A percentile compares a stretch with the other conserved stretches of the same genome.
Conservation (phyloP, 2,888 invertebrate genomes). For the Glyphotaelius pellucidus region DNA sequence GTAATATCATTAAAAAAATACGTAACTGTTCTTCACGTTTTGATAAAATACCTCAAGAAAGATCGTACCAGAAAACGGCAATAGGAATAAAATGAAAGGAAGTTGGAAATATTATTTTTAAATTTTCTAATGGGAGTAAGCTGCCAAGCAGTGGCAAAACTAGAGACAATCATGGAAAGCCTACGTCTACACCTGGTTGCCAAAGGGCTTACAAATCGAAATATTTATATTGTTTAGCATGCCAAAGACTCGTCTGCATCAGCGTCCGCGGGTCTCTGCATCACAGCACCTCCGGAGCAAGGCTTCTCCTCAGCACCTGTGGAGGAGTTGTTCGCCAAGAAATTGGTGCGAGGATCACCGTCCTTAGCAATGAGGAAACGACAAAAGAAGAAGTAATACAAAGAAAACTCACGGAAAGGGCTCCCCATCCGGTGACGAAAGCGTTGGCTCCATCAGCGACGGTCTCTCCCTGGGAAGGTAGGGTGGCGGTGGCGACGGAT, state of each 20-base stretch:
- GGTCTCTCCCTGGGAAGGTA: slow-evolving; percentile 69
- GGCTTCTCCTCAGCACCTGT: too few relatives aligned
- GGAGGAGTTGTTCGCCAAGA: too few relatives aligned
- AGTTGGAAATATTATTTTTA: neutral
- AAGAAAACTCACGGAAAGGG: slow-evolving; percentile 56
- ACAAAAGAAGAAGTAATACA: neutral
- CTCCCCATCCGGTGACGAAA: slow-evolving; percentile 74
- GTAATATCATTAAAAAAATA: neutral
- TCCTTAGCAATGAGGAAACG: neutral
- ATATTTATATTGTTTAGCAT: too few relatives aligned
- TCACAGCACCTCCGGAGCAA: too few relatives aligned
- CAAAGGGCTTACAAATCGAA: too few relatives aligned
- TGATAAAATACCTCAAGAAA: neutral
- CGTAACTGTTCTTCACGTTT: neutral
- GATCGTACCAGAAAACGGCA: neutral
- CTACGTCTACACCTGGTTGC: too few relatives aligned
- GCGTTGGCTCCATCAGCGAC: slow-evolving; percentile 71
- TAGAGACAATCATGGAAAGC: too few relatives aligned
- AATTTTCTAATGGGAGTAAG: neutral
- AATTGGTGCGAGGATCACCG: too few relatives aligned
- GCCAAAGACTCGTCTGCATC: too few relatives aligned
- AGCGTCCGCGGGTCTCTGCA: too few relatives aligned
- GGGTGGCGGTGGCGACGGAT: slow-evolving; percentile 69
- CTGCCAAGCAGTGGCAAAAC: neutral
- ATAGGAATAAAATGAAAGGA: neutral